phyloP scores from a whole-genome alignment of 2,113 vertebrate genomes.

The Odontesthes bonariensis region DNA sequence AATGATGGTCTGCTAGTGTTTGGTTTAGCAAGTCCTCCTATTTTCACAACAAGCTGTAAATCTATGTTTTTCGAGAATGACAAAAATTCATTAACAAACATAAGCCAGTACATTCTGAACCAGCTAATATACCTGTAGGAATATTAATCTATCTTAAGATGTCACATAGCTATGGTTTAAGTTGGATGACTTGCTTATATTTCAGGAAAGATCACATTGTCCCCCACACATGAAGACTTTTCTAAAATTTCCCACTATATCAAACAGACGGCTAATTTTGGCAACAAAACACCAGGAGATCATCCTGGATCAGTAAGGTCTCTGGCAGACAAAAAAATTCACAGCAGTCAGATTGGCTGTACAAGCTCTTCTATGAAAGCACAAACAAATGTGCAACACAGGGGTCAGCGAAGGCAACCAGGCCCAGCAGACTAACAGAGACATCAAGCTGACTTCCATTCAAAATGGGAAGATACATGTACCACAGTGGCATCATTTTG shows the following conservation, averaged over 20 bases:
- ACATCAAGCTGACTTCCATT: constrained; percentile 7
- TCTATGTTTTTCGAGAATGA: constrained; percentile 3
- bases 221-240: no score
- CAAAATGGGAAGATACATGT: constrained; percentile 6
- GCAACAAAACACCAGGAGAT: no score
- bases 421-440: neutral
- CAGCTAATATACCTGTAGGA: neutral
- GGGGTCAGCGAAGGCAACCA: neutral
- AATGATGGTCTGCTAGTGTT: neutral
- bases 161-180: neutral
- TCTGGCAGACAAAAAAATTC: neutral
- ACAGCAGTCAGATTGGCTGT: neutral
- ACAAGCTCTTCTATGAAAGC: neutral
- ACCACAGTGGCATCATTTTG: constrained; percentile 9
- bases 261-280: no score
- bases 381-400: neutral
- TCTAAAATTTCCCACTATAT: no score
- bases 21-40: neutral
- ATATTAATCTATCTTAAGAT: neutral
- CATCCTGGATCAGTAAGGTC: neutral
- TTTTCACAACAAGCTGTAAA: neutral
- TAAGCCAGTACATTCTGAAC: constrained; percentile 1
- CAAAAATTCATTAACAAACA: neutral
- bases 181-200: neutral
- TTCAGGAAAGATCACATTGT: no score